Conservation (phyloP, 2,113 vertebrate genomes). For the Epinephelus moara region DNA sequence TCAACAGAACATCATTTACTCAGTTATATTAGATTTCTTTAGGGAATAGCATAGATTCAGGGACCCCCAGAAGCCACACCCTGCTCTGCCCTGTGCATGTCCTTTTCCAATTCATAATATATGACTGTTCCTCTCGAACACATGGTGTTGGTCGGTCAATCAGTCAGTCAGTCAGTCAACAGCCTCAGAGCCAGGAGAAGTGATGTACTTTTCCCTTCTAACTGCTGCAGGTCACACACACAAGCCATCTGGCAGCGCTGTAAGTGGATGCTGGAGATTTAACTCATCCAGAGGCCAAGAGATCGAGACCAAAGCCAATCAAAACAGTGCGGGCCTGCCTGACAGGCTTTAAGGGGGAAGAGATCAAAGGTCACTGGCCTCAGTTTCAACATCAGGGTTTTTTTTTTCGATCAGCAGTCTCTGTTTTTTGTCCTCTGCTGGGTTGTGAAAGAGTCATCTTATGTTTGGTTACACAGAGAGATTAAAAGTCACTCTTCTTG, state of each 20-base stretch:
- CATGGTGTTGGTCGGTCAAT: not conserved
- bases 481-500: not conserved
- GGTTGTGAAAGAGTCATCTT: not conserved
- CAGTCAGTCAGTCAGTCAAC: not conserved
- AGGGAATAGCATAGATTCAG: too few relatives aligned
- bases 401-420: not conserved
- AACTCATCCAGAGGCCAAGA: conserved; percentile 19
- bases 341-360: conserved; percentile 4
- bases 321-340: conserved; percentile 31
- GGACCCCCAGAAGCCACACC: too few relatives aligned
- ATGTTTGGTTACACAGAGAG: not conserved
- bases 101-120: not conserved
- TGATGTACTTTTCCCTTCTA: not conserved
- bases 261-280: conserved; percentile 56
- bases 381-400: conserved; percentile 30
- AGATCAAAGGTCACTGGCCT: conserved; percentile 34
- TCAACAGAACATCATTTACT: too few relatives aligned
- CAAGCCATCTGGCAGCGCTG: conserved; percentile 49
- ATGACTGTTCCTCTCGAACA: not conserved
- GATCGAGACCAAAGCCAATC: conserved; percentile 46
- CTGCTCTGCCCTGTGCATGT: too few relatives aligned
- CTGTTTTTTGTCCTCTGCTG: not conserved
- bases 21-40: too few relatives aligned
- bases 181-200: conserved; percentile 1
- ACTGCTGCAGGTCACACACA: conserved; percentile 18